Conservation (phyloP, 1,140 invertebrate genomes). For the Hypothenemus hampei region DNA sequence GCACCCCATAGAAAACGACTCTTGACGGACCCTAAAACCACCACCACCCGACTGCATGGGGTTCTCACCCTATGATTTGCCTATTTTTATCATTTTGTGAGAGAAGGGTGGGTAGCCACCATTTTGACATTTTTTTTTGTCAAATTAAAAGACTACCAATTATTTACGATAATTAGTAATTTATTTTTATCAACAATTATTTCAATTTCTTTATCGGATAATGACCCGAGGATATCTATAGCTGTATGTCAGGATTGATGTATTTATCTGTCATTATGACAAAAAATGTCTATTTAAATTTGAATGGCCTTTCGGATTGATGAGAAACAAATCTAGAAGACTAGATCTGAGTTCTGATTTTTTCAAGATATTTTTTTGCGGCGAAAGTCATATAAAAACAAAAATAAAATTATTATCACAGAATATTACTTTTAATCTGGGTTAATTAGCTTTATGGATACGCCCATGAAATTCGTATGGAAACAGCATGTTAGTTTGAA, state of each 20-base stretch:
- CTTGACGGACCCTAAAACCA: too few relatives aligned
- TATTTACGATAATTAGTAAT: too few relatives aligned
- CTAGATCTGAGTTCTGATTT: not conserved
- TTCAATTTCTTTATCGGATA: too few relatives aligned
- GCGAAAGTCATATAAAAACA: not conserved
- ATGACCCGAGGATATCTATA: not conserved
- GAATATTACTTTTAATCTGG: not conserved
- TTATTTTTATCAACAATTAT: too few relatives aligned
- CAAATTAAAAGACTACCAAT: too few relatives aligned
- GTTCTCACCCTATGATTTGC: conserved; percentile 13
- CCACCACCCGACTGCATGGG: not conserved
- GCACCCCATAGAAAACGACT: not conserved
- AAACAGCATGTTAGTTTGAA: not conserved
- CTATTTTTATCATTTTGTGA: conserved; percentile 9
- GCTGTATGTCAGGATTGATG: not conserved
- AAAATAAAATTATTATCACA: not conserved
- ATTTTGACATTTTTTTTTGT: not conserved
- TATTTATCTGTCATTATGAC: not conserved
- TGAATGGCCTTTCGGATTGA: not conserved
- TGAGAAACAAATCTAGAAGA: not conserved
- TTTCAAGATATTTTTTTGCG: not conserved
- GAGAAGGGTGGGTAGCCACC: not conserved
- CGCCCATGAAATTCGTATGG: not conserved
- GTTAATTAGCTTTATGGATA: not conserved
- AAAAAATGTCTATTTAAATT: not conserved